phyloP scores from a whole-genome alignment of 2,888 invertebrate genomes.

The Eumerus sabulonum region DNA sequence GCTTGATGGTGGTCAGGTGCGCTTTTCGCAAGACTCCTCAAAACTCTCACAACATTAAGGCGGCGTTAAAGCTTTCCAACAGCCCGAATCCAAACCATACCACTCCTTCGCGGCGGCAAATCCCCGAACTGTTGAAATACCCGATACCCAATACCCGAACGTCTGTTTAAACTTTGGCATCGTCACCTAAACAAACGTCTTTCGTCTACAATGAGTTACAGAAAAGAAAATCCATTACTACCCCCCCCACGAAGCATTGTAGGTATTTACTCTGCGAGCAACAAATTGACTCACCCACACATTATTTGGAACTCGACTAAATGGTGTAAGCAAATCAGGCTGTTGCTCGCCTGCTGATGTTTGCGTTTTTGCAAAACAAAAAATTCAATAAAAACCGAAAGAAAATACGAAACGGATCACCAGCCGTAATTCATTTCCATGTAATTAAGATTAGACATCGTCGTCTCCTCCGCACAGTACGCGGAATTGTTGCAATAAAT shows the following conservation, averaged over 20 bases:
- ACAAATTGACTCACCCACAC: conserved; percentile 63
- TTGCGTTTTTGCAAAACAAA: conserved; percentile 31
- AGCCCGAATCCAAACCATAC: too few species aligned
- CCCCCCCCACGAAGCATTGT: conserved; percentile 38
- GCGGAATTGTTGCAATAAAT: conserved; percentile 67
- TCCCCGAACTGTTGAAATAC: too few species aligned
- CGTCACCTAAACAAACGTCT: conserved; percentile 34
- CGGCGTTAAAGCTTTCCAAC: too few species aligned
- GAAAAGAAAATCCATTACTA: conserved; percentile 42
- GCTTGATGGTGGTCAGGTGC: too few species aligned
- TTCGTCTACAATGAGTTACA: conserved; percentile 29
- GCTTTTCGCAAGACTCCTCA: too few species aligned
- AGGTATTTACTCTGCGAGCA: conserved; percentile 39
- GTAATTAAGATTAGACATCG: conserved; percentile 68
- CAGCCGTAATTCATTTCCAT: conserved; percentile 61
- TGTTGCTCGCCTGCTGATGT: neutral
- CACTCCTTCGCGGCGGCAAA: too few species aligned
- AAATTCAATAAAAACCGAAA: neutral
- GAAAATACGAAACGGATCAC: neutral
- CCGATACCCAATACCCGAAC: too few species aligned
- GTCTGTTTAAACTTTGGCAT: conserved; percentile 11
- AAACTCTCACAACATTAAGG: too few species aligned
- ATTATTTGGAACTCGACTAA: neutral
- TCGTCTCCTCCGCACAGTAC: conserved; percentile 53
- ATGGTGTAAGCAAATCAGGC: too few species aligned